phyloP scores from a whole-genome alignment of 1,140 invertebrate species.

The Bombus vancouverensis region DNA sequence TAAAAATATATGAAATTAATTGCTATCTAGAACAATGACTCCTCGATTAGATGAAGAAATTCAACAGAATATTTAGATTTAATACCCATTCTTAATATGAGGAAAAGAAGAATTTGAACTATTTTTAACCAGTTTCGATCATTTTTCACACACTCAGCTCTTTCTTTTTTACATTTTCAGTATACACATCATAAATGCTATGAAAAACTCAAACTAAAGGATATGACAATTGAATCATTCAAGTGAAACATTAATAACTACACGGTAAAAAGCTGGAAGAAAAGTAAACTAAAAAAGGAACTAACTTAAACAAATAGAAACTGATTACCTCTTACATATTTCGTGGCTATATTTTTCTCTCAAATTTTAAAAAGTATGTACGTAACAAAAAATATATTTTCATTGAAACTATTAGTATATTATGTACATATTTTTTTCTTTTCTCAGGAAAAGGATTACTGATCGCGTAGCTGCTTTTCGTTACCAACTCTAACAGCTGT shows the following conservation, averaged over 20 bases:
- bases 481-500: slow-evolving; percentile 12
- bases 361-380: not conserved
- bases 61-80: not conserved
- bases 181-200: not conserved
- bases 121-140: not conserved
- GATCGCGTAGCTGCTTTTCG: not conserved
- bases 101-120: not conserved
- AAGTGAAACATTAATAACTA: not conserved
- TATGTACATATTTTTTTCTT: not conserved
- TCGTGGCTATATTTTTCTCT: too few species aligned
- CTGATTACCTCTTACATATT: not conserved
- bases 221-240: not conserved
- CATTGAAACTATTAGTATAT: not conserved
- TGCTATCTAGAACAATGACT: not conserved
- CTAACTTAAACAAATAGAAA: too few species aligned
- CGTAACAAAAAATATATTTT: not conserved
- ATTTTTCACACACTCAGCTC: not conserved
- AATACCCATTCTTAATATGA: not conserved
- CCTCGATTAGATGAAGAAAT: not conserved
- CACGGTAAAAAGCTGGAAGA: not conserved
- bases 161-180: not conserved
- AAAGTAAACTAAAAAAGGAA: not conserved
- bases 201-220: not conserved
- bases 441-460: not conserved
- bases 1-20: not conserved